Base-by-base conservation (phyloP, 1,140 invertebrate species). In the Pentalonia nigronervosa region DNA sequence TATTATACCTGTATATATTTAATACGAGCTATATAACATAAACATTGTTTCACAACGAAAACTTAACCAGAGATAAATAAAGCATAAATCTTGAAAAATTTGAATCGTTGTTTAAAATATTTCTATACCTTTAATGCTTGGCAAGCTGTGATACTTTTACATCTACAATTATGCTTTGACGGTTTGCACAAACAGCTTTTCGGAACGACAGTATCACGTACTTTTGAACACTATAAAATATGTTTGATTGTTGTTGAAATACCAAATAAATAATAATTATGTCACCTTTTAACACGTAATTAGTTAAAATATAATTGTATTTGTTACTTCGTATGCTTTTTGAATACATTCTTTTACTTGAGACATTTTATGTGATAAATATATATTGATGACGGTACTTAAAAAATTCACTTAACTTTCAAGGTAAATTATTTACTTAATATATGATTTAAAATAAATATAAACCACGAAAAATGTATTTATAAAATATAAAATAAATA, bases 311-410 rank as follows among this genome's bases (percentile, higher is more conserved):
- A 17, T 17, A 76, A n/a, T 76, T 76, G 11, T 30, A 60, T n/a
- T 76, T 76, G 17, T 4, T 76, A 76, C 60, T 76, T 76, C 60
- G 30, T 76, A 76, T 76, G 60, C 60, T 76, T 76, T 76, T 76
- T 76, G 60, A n/a, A 76, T 76, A 76, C 60, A 76, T 76, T 76
- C 60, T 76, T 76, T 76, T n/a, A 76, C 60, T 76, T 76, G 60
- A n/a, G 60, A 4, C 60, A 76, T 76, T 76, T 76, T n/a, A 76
- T 6, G 14, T 76, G 11, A n/a, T n/a, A 2, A 17, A n/a, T 14
- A 2, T 41, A 76, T 76, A 76, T 76, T n/a, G 14, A 17, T 17
- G 60, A 76, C 14, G 14, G 11, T 67, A 76, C n/a, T n/a, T 7
- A 76, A 76, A n/a, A 76, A n/a, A 67, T 76, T 76, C 30, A 76